These are phyloP conservation scores for Beaufortia kweichowensis DNA, from an alignment of 2,113 vertebrate genomes.

Conservation along the genomic window DNA sequence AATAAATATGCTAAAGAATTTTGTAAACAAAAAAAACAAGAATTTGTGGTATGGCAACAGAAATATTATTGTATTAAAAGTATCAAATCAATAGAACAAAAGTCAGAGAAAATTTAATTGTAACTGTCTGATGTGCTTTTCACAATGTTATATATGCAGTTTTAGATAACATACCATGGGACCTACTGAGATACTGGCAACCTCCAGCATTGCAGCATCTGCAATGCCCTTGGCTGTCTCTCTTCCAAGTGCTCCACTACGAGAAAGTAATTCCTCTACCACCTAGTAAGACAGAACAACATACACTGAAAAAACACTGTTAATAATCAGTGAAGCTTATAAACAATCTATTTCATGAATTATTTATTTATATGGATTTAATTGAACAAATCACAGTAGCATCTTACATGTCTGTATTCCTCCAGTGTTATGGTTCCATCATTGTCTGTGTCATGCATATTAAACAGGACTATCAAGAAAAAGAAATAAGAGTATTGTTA, in stretches of 20 bases:
- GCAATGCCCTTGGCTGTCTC: conserved; percentile 87
- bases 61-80: too few relatives aligned
- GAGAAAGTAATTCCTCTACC: conserved; percentile 90
- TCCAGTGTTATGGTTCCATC: conserved; percentile 93
- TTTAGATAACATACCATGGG: conserved; percentile 80
- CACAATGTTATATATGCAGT: neutral
- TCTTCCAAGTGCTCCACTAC: conserved; percentile 83
- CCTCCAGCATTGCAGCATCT: conserved; percentile 96
- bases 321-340: neutral
- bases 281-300: conserved; percentile 71
- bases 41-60: too few relatives aligned
- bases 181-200: conserved; percentile 88
- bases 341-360: neutral
- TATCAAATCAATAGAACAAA: too few relatives aligned
- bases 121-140: neutral
- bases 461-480: conserved; percentile 85
- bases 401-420: conserved; percentile 91
- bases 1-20: too few relatives aligned
- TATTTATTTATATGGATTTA: neutral
- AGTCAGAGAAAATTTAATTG: too few relatives aligned
- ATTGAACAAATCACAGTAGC: neutral
- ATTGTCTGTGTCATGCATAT: conserved; percentile 95
- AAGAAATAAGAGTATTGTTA: neutral
- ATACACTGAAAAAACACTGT: neutral
- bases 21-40: too few relatives aligned